phyloP scores from a whole-genome alignment of 2,888 invertebrate species.

The Heliconius ethilla region DNA sequence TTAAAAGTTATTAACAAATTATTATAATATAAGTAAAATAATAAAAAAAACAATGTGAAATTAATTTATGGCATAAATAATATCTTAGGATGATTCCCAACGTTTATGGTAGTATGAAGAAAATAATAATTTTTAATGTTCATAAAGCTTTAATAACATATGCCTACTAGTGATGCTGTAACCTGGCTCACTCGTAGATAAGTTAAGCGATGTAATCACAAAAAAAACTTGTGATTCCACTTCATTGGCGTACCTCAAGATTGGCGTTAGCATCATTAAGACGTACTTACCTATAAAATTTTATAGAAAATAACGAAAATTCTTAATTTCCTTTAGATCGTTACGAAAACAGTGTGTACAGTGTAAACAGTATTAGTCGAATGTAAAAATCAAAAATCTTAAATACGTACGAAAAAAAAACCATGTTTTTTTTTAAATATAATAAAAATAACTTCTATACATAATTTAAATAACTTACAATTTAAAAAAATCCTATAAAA shows the following conservation, averaged over 20 bases:
- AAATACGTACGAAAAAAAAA: too few species aligned
- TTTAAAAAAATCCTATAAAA: background rate
- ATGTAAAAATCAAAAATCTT: too few species aligned
- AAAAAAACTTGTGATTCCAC: conserved; percentile 64
- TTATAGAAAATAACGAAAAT: background rate
- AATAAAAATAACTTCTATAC: background rate
- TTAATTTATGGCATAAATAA: too few species aligned
- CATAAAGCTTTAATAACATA: conserved; percentile 40
- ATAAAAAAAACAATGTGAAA: conserved; percentile 42
- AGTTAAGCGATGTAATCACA: conserved; percentile 65
- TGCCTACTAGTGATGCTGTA: conserved; percentile 44
- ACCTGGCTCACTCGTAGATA: conserved; percentile 59
- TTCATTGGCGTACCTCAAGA: conserved; percentile 43
- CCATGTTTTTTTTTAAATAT: too few species aligned
- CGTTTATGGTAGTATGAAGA: conserved; percentile 11
- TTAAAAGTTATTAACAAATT: background rate
- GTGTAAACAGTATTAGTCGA: too few species aligned
- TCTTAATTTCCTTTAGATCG: background rate
- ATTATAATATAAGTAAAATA: background rate
- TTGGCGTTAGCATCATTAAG: conserved; percentile 27
- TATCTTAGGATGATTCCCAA: conserved; percentile 33
- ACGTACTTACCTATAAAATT: background rate
- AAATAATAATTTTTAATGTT: conserved; percentile 55
- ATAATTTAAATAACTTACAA: conserved; percentile 16
- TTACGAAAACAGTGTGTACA: background rate